Conservation (phyloP, 2,888 invertebrate species). For the Epistrophe grossulariae region DNA sequence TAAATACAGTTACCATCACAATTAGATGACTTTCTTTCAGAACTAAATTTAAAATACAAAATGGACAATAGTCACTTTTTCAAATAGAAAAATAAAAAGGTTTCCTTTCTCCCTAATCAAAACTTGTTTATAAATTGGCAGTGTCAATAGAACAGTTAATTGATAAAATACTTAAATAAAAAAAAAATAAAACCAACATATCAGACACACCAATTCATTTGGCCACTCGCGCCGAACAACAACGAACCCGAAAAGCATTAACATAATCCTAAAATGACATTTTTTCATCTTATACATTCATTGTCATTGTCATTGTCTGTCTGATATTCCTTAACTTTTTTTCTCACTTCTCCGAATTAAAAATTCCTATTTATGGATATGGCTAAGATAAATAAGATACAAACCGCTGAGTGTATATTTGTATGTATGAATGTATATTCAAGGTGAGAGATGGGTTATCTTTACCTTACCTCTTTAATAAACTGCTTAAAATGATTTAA, state of each 20-base stretch:
- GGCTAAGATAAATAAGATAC: constrained; percentile 66
- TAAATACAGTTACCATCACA: too few relatives aligned
- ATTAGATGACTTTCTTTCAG: background rate
- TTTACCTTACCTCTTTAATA: constrained; percentile 58
- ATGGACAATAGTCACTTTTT: background rate
- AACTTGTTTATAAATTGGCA: constrained; percentile 19
- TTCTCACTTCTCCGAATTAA: constrained; percentile 37
- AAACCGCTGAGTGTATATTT: constrained; percentile 4
- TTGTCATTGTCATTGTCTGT: constrained; percentile 30
- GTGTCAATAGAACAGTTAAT: constrained; percentile 12
- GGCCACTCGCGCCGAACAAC: background rate
- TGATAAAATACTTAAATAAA: background rate
- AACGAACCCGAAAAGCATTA: constrained; percentile 34
- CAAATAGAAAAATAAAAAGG: background rate
- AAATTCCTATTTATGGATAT: constrained; percentile 19
- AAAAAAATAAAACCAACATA: constrained; percentile 13
- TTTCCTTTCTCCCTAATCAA: background rate
- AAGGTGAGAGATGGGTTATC: constrained; percentile 51
- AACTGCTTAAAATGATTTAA: constrained; percentile 62
- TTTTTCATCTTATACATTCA: constrained; percentile 32
- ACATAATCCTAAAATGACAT: constrained; percentile 63
- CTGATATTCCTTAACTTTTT: constrained; percentile 27
- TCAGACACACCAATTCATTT: constrained; percentile 5
- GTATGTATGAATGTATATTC: constrained; percentile 33
- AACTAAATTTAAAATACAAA: background rate